Conservation (phyloP, 2,888 invertebrate species). For the Noctua janthe region DNA sequence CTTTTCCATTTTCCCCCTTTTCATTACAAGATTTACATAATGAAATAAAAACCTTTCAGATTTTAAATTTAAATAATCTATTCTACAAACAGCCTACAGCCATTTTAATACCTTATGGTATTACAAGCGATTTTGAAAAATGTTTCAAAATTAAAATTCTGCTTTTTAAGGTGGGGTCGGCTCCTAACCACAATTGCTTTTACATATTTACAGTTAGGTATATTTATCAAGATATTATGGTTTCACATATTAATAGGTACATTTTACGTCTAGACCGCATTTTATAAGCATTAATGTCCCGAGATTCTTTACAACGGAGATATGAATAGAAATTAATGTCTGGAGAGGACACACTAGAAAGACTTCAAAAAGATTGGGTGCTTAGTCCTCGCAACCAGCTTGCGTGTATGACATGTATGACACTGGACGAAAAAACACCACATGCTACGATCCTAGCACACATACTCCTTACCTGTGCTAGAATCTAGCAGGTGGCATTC, state of each 20-base stretch:
- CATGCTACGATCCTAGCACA: too few relatives aligned
- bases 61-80: slow-evolving; percentile 58
- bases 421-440: too few relatives aligned
- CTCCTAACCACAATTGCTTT: slow-evolving; percentile 6
- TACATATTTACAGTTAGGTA: background rate
- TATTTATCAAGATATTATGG: background rate
- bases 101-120: slow-evolving; percentile 3
- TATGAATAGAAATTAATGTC: background rate
- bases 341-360: background rate
- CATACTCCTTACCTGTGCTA: too few relatives aligned
- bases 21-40: slow-evolving; percentile 61
- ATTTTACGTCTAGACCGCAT: background rate
- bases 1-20: slow-evolving; percentile 52
- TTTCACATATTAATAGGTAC: background rate
- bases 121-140: slow-evolving; percentile 37
- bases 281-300: background rate
- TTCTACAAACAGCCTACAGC: slow-evolving; percentile 49
- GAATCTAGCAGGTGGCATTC: too few relatives aligned
- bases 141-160: slow-evolving; percentile 1
- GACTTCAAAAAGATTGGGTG: background rate
- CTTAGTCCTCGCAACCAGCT: background rate
- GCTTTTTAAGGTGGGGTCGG: background rate
- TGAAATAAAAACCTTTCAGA: slow-evolving; percentile 62
- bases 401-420: background rate
- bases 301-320: background rate